These are phyloP conservation scores for Dolomedes plantarius DNA, from an alignment of 2,888 invertebrate genomes.

Conservation along the genomic window DNA sequence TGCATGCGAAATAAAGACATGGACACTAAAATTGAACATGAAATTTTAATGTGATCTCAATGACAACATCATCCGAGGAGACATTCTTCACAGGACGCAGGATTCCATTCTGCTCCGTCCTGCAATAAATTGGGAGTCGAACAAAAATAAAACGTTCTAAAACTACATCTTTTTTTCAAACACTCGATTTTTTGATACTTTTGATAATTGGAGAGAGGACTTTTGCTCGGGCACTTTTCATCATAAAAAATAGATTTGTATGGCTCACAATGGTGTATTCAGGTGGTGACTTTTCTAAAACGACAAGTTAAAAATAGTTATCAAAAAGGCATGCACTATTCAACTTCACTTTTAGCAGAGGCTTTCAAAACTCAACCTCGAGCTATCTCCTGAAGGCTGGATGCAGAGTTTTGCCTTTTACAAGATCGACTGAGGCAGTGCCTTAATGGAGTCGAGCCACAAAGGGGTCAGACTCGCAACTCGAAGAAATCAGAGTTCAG, in stretches of 20 bases:
- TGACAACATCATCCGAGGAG: neutral
- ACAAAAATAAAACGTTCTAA: neutral
- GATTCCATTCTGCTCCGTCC: neutral
- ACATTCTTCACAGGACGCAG: neutral
- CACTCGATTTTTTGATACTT: neutral
- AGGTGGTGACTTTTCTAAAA: neutral
- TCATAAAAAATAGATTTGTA: neutral
- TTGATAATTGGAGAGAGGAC: neutral
- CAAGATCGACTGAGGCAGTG: too few relatives aligned
- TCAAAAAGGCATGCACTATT: slow-evolving; percentile 17
- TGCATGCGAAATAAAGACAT: too few relatives aligned
- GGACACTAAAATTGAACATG: slow-evolving; percentile 12
- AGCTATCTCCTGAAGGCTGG: neutral
- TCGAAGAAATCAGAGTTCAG: too few relatives aligned
- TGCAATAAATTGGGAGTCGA: neutral
- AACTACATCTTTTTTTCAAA: neutral
- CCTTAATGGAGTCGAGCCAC: too few relatives aligned
- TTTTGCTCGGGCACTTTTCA: neutral
- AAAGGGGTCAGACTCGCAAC: too few relatives aligned
- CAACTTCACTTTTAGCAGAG: too few relatives aligned
- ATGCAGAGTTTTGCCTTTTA: neutral
- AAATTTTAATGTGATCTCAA: slow-evolving; percentile 2
- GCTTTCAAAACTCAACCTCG: neutral
- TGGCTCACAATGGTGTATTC: neutral
- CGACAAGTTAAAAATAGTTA: neutral